Percentiles rank a stretch among this genome's conserved stretches.
Conservation (phyloP, 37 sponge, comb jelly and placozoan species). For the Spongilla lacustris region DNA sequence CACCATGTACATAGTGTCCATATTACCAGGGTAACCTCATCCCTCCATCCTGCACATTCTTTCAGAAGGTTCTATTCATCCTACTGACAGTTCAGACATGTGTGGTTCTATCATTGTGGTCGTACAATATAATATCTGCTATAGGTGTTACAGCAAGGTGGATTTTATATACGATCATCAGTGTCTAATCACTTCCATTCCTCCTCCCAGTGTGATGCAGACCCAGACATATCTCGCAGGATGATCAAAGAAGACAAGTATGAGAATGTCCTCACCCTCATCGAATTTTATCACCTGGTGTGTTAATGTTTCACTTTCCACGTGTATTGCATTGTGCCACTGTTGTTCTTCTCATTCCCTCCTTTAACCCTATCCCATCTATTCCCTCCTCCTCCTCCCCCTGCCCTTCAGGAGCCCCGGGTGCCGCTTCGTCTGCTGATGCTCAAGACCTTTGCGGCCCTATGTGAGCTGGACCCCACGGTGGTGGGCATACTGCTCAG, state of each 20-base stretch:
- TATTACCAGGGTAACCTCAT: too few relatives aligned
- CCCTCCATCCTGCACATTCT: too few relatives aligned
- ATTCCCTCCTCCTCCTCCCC: too few relatives aligned
- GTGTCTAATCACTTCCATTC: too few relatives aligned
- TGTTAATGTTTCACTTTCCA: too few relatives aligned
- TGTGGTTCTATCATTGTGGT: too few relatives aligned
- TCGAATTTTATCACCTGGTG: slow-evolving; percentile 84
- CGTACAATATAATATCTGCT: too few relatives aligned
- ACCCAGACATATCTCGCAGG: slow-evolving; percentile 58
- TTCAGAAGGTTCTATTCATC: too few relatives aligned
- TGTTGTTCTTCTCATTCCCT: background rate
- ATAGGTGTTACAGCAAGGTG: too few relatives aligned
- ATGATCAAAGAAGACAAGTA: slow-evolving; percentile 73
- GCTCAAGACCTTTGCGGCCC: slow-evolving; percentile 74
- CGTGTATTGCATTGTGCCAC: background rate
- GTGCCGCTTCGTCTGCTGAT: slow-evolving; percentile 73
- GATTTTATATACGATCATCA: too few relatives aligned
- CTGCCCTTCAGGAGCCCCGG: slow-evolving; percentile 80
- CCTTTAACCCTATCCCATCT: background rate
- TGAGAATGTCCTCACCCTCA: slow-evolving; percentile 70
- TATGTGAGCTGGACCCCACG: slow-evolving; percentile 66
- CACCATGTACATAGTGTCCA: too few relatives aligned
- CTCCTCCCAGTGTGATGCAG: slow-evolving; percentile 75
- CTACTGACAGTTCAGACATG: too few relatives aligned
- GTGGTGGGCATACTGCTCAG: slow-evolving; percentile 51